Evolutionary conservation across 2,113 vertebrate genomes (phyloP).

Genomic region (Glaucidium brasilianum): DNA sequence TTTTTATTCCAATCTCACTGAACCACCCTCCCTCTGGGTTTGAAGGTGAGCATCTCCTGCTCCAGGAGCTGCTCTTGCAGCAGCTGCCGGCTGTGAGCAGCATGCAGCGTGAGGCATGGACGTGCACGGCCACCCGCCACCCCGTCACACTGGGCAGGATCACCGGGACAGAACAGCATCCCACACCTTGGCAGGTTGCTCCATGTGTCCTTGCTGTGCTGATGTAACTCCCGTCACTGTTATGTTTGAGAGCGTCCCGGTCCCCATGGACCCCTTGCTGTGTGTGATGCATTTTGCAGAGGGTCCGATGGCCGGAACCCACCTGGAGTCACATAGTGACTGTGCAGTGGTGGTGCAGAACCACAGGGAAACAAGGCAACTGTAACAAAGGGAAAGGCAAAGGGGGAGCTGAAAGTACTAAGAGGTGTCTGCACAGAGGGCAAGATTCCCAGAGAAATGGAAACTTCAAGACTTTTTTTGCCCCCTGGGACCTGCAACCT

Average conservation of each 20-base stretch:
- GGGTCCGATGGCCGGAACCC: neutral
- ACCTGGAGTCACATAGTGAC: fast-evolving
- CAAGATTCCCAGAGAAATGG: neutral
- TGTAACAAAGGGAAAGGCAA: neutral
- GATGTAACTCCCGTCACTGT: fast-evolving
- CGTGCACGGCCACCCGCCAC: fast-evolving
- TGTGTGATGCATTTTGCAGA: neutral
- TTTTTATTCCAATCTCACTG: slow-evolving; percentile 39
- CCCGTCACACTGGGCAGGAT: neutral
- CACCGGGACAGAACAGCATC: neutral
- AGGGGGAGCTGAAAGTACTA: neutral
- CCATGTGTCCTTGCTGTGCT: neutral
- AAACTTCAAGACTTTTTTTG: neutral
- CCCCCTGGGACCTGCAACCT: neutral
- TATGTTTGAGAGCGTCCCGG: fast-evolving
- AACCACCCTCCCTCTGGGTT: neutral
- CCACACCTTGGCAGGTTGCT: neutral
- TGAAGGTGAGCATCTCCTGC: neutral
- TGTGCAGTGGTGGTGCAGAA: neutral
- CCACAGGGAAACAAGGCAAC: neutral
- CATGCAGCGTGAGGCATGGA: neutral
- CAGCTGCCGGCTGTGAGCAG: neutral
- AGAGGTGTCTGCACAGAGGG: neutral
- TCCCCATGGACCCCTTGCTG: fast-evolving
- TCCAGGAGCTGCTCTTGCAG: neutral